Base-by-base conservation (phyloP, 1,140 invertebrate genomes). In the Drosophila takahashii region DNA sequence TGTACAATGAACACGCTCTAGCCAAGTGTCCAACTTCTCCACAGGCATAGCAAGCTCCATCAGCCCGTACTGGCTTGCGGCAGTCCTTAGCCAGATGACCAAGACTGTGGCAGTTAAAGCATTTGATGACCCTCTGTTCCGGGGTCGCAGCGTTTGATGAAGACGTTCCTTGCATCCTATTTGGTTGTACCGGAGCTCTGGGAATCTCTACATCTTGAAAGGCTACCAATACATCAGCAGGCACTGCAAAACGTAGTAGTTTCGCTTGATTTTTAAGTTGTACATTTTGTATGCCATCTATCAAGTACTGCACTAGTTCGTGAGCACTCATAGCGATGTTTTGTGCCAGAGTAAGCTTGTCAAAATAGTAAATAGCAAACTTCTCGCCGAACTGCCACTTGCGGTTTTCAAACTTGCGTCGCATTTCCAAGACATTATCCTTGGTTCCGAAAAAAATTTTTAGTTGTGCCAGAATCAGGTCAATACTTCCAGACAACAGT, bases 231-330 rank as follows among this genome's bases (percentile, higher is more conserved):
- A 18, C 16, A 42, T 42, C 15, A 42, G 39, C 15, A 42, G 15
- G 39, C 39, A 42, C 39, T 42, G 39, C 39, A 42, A 42, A 18
- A 42, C 39, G 15, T 42, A 42, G 39, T 42, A 42, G 15, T 9
- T 42, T 42, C 15, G 15, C 39, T 42, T 42, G 39, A 7, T 42
- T 42, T 42, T 42, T 42, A 42, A 18, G 39, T 42, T 42, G 39
- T 42, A 42, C 39, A 42, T 42, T 42, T 18, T 18, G 39, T 42
- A 42, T 42, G 39, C 39, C 39, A 42, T 42, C 39, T 42, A 42
- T 42, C 39, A 42, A 42, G 15, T 42, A 42, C 39, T 42, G 15
- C 15, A 42, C 39, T 42, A 42, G 39, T 42, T 42, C 39, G 39
- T 42, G 39, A 42, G 10, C 39, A 42, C 15, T 42, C 39, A 42